These are phyloP conservation scores for Pollicipes pollicipes DNA, from an alignment of 1,140 invertebrate species.

Conservation along the genomic window DNA sequence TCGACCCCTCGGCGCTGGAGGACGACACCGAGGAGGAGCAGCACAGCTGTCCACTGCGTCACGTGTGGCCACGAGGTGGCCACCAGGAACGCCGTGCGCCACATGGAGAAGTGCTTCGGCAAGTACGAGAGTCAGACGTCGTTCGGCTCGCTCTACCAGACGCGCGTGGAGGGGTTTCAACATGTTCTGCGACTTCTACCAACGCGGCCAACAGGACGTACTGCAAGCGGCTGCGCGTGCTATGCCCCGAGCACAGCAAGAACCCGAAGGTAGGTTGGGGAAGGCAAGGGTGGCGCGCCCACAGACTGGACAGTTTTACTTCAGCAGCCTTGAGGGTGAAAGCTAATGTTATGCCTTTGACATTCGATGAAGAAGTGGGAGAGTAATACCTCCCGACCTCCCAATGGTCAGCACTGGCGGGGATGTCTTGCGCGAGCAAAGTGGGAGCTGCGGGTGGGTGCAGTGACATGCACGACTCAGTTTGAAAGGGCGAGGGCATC, in stretches of 20 bases:
- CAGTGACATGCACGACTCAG: too few relatives aligned
- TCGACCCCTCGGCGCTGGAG: conserved; percentile 40
- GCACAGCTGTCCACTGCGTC: conserved; percentile 61
- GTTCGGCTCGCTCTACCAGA: conserved; percentile 85
- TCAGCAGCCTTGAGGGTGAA: not conserved
- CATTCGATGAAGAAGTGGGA: too few relatives aligned
- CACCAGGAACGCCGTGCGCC: conserved; percentile 55
- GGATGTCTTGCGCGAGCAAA: too few relatives aligned
- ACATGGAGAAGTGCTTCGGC: conserved; percentile 89
- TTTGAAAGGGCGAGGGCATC: too few relatives aligned
- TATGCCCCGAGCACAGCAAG: conserved; percentile 96
- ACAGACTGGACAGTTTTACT: too few relatives aligned
- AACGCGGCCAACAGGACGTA: conserved; percentile 79
- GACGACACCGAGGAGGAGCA: conserved; percentile 52
- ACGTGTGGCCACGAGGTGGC: conserved; percentile 90
- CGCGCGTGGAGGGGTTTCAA: conserved; percentile 80
- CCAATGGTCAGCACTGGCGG: too few relatives aligned
- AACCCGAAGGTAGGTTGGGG: conserved; percentile 58
- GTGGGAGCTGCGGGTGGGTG: too few relatives aligned
- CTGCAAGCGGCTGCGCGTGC: conserved; percentile 81
- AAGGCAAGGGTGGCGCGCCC: too few relatives aligned
- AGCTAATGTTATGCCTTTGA: not conserved
- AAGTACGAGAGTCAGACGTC: conserved; percentile 95
- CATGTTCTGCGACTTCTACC: conserved; percentile 96
- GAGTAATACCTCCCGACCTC: too few relatives aligned